phyloP scores from a whole-genome alignment of 2,888 invertebrate genomes.

The Bibio marci region DNA sequence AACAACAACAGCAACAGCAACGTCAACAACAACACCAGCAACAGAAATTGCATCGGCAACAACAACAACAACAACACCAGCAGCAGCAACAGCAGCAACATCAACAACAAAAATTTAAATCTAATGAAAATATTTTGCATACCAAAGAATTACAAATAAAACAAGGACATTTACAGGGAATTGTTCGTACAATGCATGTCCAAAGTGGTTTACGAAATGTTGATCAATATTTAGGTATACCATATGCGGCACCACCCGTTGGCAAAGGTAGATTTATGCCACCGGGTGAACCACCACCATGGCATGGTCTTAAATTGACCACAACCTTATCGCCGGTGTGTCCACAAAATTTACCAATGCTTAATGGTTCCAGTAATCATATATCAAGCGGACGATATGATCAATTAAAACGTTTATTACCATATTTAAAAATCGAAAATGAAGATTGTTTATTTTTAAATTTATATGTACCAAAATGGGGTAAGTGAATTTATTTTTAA shows the following conservation, averaged over 20 bases:
- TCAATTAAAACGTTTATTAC: conserved; percentile 52
- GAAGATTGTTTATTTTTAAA: conserved; percentile 88
- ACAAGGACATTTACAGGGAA: conserved; percentile 51
- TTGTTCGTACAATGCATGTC: conserved; percentile 41
- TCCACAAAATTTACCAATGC: conserved; percentile 61
- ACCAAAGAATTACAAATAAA: conserved; percentile 43
- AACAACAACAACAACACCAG: background rate
- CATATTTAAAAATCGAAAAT: conserved; percentile 49
- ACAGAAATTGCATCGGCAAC: no score
- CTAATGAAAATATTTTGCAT: conserved; percentile 21
- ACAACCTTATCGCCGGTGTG: conserved; percentile 66
- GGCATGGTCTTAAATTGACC: conserved; percentile 54
- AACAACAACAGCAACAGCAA: no score
- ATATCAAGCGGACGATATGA: conserved; percentile 47
- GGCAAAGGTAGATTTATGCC: conserved; percentile 68
- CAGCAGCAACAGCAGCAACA: background rate
- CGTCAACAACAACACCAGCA: background rate
- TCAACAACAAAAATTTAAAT: background rate
- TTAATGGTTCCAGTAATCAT: conserved; percentile 37
- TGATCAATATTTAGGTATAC: conserved; percentile 62
- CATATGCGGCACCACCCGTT: conserved; percentile 65
- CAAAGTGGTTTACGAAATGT: conserved; percentile 44
- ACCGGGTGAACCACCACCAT: conserved; percentile 65
- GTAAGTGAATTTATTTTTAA: conserved; percentile 34
- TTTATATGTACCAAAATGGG: conserved; percentile 73